These are phyloP conservation scores for Nebria salina DNA, from an alignment of 2,888 invertebrate genomes.

Conservation along the genomic window DNA sequence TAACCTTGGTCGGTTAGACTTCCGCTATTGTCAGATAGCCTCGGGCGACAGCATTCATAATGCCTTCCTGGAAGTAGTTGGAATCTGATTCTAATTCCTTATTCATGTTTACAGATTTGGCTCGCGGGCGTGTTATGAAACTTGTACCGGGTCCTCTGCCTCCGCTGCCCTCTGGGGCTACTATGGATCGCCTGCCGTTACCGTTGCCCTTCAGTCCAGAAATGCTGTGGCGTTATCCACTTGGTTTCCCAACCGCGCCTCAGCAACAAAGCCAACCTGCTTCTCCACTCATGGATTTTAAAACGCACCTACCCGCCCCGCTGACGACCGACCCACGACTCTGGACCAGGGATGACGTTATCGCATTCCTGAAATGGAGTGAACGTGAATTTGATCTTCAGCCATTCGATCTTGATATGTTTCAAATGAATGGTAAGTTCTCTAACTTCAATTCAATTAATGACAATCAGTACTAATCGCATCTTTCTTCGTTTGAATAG, in stretches of 20 bases:
- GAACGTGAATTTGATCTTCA: slow-evolving; percentile 93
- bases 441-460: background rate
- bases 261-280: slow-evolving; percentile 70
- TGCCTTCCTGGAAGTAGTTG: slow-evolving; percentile 42
- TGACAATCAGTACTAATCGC: slow-evolving; percentile 1
- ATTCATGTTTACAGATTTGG: slow-evolving; percentile 38
- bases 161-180: slow-evolving; percentile 61
- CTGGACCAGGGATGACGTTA: slow-evolving; percentile 91
- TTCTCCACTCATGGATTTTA: slow-evolving; percentile 82
- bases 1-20: slow-evolving; percentile 52
- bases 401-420: slow-evolving; percentile 90
- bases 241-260: slow-evolving; percentile 76
- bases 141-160: slow-evolving; percentile 64
- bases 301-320: slow-evolving; percentile 84
- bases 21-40: slow-evolving; percentile 51
- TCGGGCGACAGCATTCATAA: slow-evolving; percentile 45
- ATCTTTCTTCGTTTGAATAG: slow-evolving; percentile 61
- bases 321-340: slow-evolving; percentile 88
- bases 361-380: slow-evolving; percentile 88
- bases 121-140: slow-evolving; percentile 63
- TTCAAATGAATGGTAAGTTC: slow-evolving; percentile 90
- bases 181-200: slow-evolving; percentile 79
- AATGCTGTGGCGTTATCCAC: slow-evolving; percentile 87
- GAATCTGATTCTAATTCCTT: slow-evolving; percentile 49
- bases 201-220: slow-evolving; percentile 85